Evolutionary conservation across 2,797 vertebrate genomes (phyloP).

Genomic region (Micrastur ruficollis): DNA sequence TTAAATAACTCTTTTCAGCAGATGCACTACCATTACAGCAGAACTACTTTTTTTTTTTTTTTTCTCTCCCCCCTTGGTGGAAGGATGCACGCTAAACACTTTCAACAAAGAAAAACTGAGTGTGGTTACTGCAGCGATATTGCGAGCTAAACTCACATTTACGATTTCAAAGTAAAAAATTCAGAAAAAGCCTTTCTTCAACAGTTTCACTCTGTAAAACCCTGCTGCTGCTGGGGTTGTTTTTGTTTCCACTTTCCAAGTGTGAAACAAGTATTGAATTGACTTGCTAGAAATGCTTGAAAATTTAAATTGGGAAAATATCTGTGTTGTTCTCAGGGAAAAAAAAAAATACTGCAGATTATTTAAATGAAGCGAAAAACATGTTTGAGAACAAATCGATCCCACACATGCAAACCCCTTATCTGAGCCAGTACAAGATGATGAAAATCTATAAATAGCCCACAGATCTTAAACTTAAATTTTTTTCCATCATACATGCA

Average conservation of each 20-base stretch:
- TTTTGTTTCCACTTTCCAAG: not conserved
- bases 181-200: not conserved
- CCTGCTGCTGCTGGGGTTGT: not conserved
- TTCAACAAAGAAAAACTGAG: conserved; percentile 24
- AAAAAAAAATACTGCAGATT: conserved; percentile 6
- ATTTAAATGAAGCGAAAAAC: conserved; percentile 65
- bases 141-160: conserved; percentile 29
- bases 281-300: conserved; percentile 12
- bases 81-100: conserved; percentile 24
- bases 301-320: conserved; percentile 45
- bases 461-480: conserved; percentile 57
- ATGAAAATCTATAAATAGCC: conserved; percentile 62
- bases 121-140: not conserved
- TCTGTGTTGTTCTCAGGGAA: not conserved
- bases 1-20: conserved; percentile 53
- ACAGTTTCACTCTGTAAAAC: not conserved
- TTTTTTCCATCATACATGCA: conserved; percentile 60
- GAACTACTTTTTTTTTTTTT: conserved; percentile 20
- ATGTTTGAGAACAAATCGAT: conserved; percentile 52
- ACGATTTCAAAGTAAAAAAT: conserved; percentile 30
- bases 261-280: conserved; percentile 29
- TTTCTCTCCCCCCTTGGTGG: conserved; percentile 17
- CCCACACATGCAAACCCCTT: conserved; percentile 38
- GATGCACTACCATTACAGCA: not conserved
- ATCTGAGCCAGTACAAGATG: conserved; percentile 54